Evolutionary conservation across 1,140 invertebrate species (phyloP), one percentile per base, ranked within the genome.

Genomic region (Anastrepha ludens): DNA sequence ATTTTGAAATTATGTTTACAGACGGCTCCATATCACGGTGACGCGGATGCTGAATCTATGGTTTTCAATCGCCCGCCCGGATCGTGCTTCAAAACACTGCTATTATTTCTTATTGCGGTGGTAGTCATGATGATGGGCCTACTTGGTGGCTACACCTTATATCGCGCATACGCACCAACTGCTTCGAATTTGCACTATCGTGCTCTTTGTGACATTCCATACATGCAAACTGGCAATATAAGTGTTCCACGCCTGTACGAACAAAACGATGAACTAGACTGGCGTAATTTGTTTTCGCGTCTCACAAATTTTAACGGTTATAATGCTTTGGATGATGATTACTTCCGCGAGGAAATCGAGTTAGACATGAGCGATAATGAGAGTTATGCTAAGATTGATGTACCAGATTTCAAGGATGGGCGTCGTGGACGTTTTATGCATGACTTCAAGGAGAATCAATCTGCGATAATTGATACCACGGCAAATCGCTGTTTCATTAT

Each of bases 381-480:
- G 86, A 93, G 94, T 87, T 97, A 95, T 91, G 96, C 97, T 90
- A 96, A 96, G 90, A 96, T 98, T 90, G 95, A 96, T 91, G 96
- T 98, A 11, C 97, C 97, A 17, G 95, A 97, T 90, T 97, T 97
- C 90, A 95, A 95, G 89, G 96, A 96, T 89, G 97, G 97, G 39
- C 95, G 96, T 55, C 95, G 95, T 50, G 97, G 97, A 44, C 94
- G 96, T 65, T 98, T 98, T 91, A 96, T 98, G 90, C 98, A 99
- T 91, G 98, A 99, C 93, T 99, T 98, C 92, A 96, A 96, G 89
- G 95, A 95, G 89, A 97, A 97, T 91, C 95, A 96, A 89, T 98
- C 93, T 93, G 94, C 93, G 13, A 98, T 99, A 89, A 95, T 98
- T 88, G 98, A 98, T 93, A 94, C 95, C 13, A 96, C 96, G 85